Evolutionary conservation across 2,797 vertebrate genomes (phyloP).

Genomic region (Phyllotis vaccarum): DNA sequence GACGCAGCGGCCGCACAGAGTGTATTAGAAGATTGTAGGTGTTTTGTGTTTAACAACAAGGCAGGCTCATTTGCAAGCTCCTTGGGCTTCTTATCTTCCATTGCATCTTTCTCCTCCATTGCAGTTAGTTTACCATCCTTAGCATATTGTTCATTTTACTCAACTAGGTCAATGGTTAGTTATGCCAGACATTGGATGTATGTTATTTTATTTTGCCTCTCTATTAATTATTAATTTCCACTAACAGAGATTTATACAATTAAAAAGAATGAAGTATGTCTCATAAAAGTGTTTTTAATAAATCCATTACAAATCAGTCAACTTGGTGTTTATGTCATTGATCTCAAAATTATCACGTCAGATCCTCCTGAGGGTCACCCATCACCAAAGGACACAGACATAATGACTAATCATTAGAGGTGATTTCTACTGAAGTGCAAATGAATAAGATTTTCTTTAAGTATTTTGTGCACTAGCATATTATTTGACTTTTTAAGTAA

Average conservation of each 20-base stretch:
- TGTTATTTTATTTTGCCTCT: neutral
- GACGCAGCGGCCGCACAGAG: neutral
- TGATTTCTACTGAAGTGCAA: neutral
- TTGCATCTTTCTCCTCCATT: no score
- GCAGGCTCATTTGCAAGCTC: slow-evolving; percentile 52
- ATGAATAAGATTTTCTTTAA: neutral
- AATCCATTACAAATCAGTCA: neutral
- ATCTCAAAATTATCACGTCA: neutral
- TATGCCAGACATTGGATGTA: neutral
- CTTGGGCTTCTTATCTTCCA: no score
- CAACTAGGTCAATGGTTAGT: slow-evolving; percentile 22
- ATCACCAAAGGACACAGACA: neutral
- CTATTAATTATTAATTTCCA: neutral
- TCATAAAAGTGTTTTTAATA: neutral
- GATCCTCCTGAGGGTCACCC: neutral
- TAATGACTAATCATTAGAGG: neutral
- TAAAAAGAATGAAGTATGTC: neutral
- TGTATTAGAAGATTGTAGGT: neutral
- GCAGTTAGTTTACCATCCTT: slow-evolving; percentile 41
- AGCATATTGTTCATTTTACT: slow-evolving; percentile 5
- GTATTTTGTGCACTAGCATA: neutral
- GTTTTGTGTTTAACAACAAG: slow-evolving; percentile 5
- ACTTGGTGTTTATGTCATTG: neutral
- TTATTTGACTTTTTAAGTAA: slow-evolving; percentile 3
- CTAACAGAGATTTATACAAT: neutral